Evolutionary conservation across 2,113 vertebrate species (phyloP), one percentile per base, ranked within the genome.

Genomic region (Tylochromis polylepis): DNA sequence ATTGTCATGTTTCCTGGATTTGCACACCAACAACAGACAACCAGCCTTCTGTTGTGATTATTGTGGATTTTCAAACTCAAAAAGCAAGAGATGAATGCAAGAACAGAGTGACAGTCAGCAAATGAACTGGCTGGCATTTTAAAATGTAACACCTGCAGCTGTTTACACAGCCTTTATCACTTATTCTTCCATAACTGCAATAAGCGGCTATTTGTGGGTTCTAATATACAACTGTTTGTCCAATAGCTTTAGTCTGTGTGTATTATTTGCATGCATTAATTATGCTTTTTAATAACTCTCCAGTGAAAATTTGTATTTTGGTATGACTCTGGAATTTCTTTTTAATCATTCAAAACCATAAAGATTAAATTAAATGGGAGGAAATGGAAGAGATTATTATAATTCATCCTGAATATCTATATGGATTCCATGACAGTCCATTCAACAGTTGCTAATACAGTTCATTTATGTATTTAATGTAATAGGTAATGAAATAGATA

Each of bases 1-100:
- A 92, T 84, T 3, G 93, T 91, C 92, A 91, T 93, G 78, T 90
- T 90, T 20, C 90, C 95, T 95, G 85, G 14, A 80, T 14, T 7
- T 58, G 82, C 2, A 56, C 38, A 43, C 6, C 56, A 15, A 51
- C 31, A 38, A 14, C 86, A 18, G 65, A 83, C 16, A 77, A 20
- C 0, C 43, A 59, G 31, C 60, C 29, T 29, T 84, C 10, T 4
- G 20, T 11, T 70, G 18, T 46, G 6, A 58, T 57, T 56, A 20
- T 53, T 31, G 65, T 3, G 5, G 22, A 56, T 59, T 27, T 84
- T 6, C 24, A 53, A 67, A 43, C 24, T 82, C 22, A 36, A 7
- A 3, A 49, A 59, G 18, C 14, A 75, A 0, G 22, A 51, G 27
- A 55, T 0, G 11, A 18, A 70, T 8, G 55, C 78, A 80, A 29